phyloP scores from a whole-genome alignment of 1,140 invertebrate species.

The Polypedilum pembai region DNA sequence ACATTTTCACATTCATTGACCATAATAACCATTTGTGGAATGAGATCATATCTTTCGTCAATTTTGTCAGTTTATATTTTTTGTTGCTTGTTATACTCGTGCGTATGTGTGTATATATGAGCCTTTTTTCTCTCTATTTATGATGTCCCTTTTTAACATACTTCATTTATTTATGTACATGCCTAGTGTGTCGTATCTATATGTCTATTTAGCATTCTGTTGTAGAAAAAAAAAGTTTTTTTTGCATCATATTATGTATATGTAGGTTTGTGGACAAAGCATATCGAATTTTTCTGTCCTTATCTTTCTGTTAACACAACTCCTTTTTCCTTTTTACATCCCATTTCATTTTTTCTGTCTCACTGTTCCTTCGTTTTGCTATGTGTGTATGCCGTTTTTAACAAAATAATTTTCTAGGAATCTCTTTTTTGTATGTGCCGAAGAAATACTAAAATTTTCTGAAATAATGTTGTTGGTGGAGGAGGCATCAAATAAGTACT shows the following conservation, averaged over 20 bases:
- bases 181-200: too few relatives aligned
- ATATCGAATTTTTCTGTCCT: neutral
- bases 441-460: neutral
- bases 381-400: neutral
- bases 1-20: slow-evolving; percentile 10
- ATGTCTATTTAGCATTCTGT: too few relatives aligned
- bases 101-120: neutral
- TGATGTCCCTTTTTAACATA: neutral
- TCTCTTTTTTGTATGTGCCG: neutral
- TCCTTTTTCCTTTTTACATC: neutral
- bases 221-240: too few relatives aligned
- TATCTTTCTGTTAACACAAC: slow-evolving; percentile 13
- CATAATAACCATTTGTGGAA: slow-evolving; percentile 9
- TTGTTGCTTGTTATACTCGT: neutral
- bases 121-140: neutral
- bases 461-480: neutral
- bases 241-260: too few relatives aligned
- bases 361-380: too few relatives aligned
- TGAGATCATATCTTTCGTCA: slow-evolving; percentile 12
- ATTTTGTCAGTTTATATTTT: slow-evolving; percentile 2
- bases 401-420: slow-evolving; percentile 12
- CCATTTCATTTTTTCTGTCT: slow-evolving; percentile 2
- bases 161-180: neutral
- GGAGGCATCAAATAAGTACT: slow-evolving; percentile 10
- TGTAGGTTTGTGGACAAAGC: too few relatives aligned